Percentiles rank a stretch among this genome's conserved stretches.
Conservation (phyloP, 2,113 vertebrate genomes). For the Caranx ignobilis region DNA sequence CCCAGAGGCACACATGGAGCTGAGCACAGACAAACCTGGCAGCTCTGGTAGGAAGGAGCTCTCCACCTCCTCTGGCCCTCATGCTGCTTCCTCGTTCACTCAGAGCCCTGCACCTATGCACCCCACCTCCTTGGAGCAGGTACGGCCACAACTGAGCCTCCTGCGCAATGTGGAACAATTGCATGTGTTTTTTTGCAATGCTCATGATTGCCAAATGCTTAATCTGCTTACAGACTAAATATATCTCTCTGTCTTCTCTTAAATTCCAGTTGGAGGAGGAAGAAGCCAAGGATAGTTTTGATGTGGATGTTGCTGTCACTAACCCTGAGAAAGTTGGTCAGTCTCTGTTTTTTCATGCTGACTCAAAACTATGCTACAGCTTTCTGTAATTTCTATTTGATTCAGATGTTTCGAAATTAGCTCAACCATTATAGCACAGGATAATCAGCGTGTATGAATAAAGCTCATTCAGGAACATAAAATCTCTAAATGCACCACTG, state of each 20-base stretch:
- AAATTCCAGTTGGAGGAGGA: conserved; percentile 86
- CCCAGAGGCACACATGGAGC: conserved; percentile 91
- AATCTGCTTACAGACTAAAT: not conserved
- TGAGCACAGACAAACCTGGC: conserved; percentile 86
- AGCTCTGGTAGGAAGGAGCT: conserved; percentile 83
- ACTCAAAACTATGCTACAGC: not conserved
- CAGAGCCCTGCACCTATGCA: conserved; percentile 78
- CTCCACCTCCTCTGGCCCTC: conserved; percentile 71
- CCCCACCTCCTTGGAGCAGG: conserved; percentile 89
- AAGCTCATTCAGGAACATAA: not conserved
- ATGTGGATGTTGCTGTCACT: conserved; percentile 92
- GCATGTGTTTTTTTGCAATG: conserved; percentile 11
- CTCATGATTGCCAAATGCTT: not conserved
- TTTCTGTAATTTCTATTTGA: not conserved
- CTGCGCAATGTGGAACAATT: not conserved
- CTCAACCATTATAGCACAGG: too few relatives aligned
- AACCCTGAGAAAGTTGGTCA: conserved; percentile 97
- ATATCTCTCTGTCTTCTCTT: not conserved
- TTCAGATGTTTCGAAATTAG: not conserved
- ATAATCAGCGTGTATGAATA: not conserved
- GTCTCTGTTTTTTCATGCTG: conserved; percentile 47
- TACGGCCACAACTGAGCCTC: conserved; percentile 59
- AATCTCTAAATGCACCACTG: not conserved
- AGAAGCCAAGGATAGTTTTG: conserved; percentile 92
- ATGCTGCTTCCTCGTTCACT: conserved; percentile 73